phyloP scores from a whole-genome alignment of 2,888 invertebrate species.

The Epirrhoe tristata region DNA sequence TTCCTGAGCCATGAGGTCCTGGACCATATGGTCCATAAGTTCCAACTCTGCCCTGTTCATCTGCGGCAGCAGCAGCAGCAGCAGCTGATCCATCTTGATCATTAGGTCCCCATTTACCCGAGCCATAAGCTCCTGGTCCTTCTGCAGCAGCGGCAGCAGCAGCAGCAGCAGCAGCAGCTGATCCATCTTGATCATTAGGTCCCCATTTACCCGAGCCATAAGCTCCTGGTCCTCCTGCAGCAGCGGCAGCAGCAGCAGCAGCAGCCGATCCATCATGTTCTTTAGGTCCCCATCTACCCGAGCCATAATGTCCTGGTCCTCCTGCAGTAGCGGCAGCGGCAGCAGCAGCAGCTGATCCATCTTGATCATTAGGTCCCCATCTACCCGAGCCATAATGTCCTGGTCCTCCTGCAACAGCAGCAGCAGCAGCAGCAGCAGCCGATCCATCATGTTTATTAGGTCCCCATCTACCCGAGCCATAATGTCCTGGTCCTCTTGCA shows the following conservation, averaged over 20 bases:
- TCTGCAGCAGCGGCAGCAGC: neutral
- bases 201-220: no score
- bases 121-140: no score
- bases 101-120: no score
- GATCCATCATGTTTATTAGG: neutral
- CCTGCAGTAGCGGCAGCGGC: conserved; percentile 31
- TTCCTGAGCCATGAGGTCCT: no score
- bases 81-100: neutral
- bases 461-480: neutral
- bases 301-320: neutral
- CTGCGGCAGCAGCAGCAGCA: neutral
- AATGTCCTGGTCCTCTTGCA: neutral
- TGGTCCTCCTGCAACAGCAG: conserved; percentile 2
- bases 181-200: no score
- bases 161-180: neutral
- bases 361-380: neutral
- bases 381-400: no score
- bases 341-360: neutral
- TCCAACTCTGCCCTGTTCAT: neutral
- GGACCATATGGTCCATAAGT: neutral
- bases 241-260: neutral
- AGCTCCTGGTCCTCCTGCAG: neutral
- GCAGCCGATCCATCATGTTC: neutral
- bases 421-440: conserved; percentile 5
- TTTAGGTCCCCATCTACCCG: no score